Evolutionary conservation across 2,888 invertebrate species (phyloP).

Genomic region (Plemyria rubiginata): DNA sequence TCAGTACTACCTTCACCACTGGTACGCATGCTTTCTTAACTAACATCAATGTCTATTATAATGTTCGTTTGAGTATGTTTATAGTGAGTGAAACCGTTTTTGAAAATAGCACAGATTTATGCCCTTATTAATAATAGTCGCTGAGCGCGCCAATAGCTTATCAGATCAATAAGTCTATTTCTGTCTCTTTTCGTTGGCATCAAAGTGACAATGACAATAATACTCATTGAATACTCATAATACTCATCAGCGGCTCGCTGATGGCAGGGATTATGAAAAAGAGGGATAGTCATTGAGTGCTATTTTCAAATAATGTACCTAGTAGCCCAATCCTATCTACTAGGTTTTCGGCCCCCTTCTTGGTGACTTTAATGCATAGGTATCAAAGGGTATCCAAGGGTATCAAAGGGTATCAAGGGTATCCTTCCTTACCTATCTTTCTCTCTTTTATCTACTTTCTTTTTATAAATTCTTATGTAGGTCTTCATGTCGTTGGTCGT

Average conservation of each 20-base stretch:
- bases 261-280: too few relatives aligned
- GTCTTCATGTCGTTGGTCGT: not conserved
- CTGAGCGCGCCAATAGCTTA: too few relatives aligned
- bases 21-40: conserved; percentile 69
- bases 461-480: too few relatives aligned
- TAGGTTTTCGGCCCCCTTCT: not conserved
- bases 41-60: conserved; percentile 30
- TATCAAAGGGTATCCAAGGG: too few relatives aligned
- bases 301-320: conserved; percentile 14
- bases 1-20: conserved; percentile 51
- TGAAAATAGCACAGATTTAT: conserved; percentile 7
- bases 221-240: too few relatives aligned
- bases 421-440: not conserved
- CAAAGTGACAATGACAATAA: too few relatives aligned
- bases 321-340: conserved; percentile 4
- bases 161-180: too few relatives aligned
- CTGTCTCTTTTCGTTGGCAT: too few relatives aligned
- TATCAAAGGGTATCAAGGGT: too few relatives aligned
- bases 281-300: conserved; percentile 3
- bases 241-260: too few relatives aligned
- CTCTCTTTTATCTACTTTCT: not conserved
- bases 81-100: conserved; percentile 4
- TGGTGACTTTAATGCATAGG: conserved; percentile 1
- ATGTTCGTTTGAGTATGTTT: conserved; percentile 18
- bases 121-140: too few relatives aligned